Evolutionary conservation across 2,113 vertebrate species (phyloP).

Genomic region (Pterocles burchelli): DNA sequence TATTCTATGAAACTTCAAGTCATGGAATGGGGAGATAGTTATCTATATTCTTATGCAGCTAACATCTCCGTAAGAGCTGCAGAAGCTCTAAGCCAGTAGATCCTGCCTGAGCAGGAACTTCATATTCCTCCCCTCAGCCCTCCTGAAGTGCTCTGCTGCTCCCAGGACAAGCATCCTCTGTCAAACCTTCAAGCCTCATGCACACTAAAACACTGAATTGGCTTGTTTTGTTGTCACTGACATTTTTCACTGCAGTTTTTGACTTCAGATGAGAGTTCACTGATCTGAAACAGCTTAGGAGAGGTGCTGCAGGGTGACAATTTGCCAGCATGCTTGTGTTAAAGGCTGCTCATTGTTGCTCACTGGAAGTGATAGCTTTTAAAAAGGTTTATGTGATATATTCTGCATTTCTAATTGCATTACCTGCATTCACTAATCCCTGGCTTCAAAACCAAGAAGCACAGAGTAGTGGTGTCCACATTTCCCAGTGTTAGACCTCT

Average conservation of each 20-base stretch:
- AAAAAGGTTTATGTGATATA: neutral
- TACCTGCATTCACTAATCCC: neutral
- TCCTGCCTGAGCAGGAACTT: neutral
- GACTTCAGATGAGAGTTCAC: neutral
- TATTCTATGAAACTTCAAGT: neutral
- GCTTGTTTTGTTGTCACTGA: neutral
- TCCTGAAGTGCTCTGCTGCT: neutral
- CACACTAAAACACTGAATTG: neutral
- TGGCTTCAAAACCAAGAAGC: neutral
- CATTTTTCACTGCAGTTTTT: neutral
- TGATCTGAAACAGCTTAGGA: neutral
- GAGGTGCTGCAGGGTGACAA: neutral
- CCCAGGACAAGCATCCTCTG: neutral
- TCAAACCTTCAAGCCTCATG: neutral
- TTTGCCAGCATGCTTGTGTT: accelerated
- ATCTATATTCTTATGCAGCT: neutral
- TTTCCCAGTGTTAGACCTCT: neutral
- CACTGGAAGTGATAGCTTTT: neutral
- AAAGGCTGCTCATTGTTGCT: accelerated
- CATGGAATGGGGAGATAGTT: accelerated
- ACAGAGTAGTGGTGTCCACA: accelerated
- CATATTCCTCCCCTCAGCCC: neutral
- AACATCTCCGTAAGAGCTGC: neutral
- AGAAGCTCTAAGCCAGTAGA: neutral
- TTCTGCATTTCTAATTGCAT: neutral